These are phyloP conservation scores for Gymnoscopelus braueri DNA, from an alignment of 2,797 vertebrate species.

Conservation along the genomic window DNA sequence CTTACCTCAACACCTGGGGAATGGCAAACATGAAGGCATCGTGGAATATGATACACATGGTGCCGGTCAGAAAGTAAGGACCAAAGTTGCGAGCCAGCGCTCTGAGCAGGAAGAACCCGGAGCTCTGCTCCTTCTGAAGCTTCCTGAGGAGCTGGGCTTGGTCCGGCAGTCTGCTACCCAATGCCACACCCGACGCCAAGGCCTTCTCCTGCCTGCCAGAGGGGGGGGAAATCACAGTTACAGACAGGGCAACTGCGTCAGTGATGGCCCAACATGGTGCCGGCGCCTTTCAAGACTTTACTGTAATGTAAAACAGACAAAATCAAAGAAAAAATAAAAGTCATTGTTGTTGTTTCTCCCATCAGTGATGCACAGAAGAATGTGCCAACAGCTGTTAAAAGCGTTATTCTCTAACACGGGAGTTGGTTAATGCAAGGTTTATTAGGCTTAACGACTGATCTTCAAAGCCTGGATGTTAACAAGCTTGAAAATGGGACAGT, in stretches of 20 bases:
- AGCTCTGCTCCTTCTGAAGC: constrained; percentile 79
- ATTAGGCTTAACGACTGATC: constrained; percentile 56
- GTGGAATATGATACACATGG: constrained; percentile 85
- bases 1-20: constrained; percentile 91
- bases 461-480: constrained; percentile 76
- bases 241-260: constrained; percentile 51
- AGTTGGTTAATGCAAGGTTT: constrained; percentile 43
- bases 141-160: constrained; percentile 87
- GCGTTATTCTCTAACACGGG: constrained; percentile 42
- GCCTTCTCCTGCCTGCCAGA: constrained; percentile 80
- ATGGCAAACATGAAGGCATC: constrained; percentile 91
- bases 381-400: constrained; percentile 53
- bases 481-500: constrained; percentile 55
- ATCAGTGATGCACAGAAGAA: constrained; percentile 38
- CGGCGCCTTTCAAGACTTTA: constrained; percentile 46
- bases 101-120: constrained; percentile 83
- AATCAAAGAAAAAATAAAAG: constrained; percentile 13
- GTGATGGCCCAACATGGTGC: constrained; percentile 29
- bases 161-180: constrained; percentile 78
- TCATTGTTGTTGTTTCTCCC: constrained; percentile 26
- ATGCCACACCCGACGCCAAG: constrained; percentile 66
- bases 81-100: constrained; percentile 86
- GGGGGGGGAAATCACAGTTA: constrained; percentile 35
- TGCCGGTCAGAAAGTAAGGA: constrained; percentile 87
- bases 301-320: constrained; percentile 60